Conservation (phyloP, 2,888 invertebrate species). For the Caenorhabditis uteleia region DNA sequence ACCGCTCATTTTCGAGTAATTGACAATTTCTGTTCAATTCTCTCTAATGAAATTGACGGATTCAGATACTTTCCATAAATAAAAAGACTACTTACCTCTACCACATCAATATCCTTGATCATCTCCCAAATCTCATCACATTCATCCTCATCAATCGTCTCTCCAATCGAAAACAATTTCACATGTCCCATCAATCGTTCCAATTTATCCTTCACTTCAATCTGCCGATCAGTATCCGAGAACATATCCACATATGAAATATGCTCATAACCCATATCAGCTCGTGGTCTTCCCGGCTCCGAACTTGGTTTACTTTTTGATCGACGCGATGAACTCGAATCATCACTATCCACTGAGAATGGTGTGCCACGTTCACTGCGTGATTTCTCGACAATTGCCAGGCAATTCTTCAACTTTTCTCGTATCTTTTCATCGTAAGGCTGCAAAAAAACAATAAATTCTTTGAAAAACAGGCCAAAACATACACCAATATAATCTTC, state of each 20-base stretch:
- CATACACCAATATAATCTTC: background rate
- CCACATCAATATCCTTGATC: no score
- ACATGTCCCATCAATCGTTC: background rate
- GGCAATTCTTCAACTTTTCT: background rate
- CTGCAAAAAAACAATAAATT: background rate
- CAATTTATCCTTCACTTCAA: conserved; percentile 1
- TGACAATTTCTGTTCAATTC: no score
- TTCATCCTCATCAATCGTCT: no score
- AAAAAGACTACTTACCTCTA: no score
- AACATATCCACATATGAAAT: conserved; percentile 7
- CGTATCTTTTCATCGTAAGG: conserved; percentile 8
- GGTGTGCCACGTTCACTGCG: conserved; percentile 6
- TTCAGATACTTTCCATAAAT: no score
- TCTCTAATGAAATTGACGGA: no score
- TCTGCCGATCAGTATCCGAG: background rate
- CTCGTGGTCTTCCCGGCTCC: background rate
- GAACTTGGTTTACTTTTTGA: background rate
- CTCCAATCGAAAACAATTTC: no score
- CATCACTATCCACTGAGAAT: background rate
- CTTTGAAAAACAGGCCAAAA: no score
- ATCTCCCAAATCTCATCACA: no score
- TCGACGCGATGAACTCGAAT: background rate
- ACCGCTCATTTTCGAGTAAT: background rate
- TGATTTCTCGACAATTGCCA: background rate
- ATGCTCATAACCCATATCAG: conserved; percentile 33